These are phyloP conservation scores for Parasteatoda lunata DNA, from an alignment of 2,888 invertebrate genomes.

Conservation along the genomic window DNA sequence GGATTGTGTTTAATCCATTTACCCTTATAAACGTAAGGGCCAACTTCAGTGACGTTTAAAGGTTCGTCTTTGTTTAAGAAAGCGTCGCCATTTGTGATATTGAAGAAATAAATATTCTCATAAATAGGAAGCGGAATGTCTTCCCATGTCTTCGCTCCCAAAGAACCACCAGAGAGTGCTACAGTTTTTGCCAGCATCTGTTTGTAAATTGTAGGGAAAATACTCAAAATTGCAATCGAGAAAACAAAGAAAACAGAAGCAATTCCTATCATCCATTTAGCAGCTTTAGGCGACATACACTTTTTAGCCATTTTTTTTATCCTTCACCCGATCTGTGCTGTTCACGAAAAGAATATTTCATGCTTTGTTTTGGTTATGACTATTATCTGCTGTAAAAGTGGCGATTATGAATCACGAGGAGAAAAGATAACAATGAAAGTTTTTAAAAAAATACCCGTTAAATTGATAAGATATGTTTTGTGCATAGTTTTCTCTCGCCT, in stretches of 20 bases:
- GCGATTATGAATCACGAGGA: no score
- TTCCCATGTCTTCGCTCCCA: constrained; percentile 57
- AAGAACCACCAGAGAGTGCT: constrained; percentile 30
- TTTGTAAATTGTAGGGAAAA: constrained; percentile 51
- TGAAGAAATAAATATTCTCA: constrained; percentile 65
- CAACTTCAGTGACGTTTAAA: constrained; percentile 61
- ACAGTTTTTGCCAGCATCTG: constrained; percentile 26
- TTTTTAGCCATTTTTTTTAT: constrained; percentile 24
- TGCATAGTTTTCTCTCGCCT: no score
- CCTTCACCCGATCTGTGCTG: no score
- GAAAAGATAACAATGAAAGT: no score
- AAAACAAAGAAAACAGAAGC: not conserved
- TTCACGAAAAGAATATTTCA: no score
- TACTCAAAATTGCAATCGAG: constrained; percentile 7
- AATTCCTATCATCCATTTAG: constrained; percentile 18
- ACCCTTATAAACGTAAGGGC: constrained; percentile 65
- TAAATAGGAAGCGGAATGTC: constrained; percentile 68
- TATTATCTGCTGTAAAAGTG: no score
- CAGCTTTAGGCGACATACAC: constrained; percentile 25
- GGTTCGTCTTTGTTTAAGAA: constrained; percentile 35
- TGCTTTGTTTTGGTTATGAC: no score
- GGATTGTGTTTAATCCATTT: constrained; percentile 71
- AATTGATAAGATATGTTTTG: no score
- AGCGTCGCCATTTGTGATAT: constrained; percentile 65
- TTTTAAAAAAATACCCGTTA: no score